Conservation (phyloP, 2,113 vertebrate species). For the Conger conger region DNA sequence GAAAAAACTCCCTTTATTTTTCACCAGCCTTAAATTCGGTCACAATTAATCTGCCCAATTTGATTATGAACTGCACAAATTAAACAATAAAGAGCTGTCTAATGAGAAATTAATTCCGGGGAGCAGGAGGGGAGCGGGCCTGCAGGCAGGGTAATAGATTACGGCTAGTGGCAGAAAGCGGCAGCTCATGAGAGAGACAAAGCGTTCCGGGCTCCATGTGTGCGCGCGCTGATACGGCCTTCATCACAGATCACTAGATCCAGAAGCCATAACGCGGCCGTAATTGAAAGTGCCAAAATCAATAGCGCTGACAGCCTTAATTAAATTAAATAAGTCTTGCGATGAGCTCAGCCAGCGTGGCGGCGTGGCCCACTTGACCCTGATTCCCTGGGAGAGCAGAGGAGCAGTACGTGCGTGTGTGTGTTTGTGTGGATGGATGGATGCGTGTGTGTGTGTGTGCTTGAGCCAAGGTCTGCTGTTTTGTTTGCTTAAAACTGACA, state of each 20-base stretch:
- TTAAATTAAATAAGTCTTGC: slow-evolving; percentile 96
- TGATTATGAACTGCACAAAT: slow-evolving; percentile 99
- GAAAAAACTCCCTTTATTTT: slow-evolving; percentile 87
- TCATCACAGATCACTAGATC: slow-evolving; percentile 98
- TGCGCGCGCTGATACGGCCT: slow-evolving; percentile 88
- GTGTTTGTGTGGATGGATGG: not conserved
- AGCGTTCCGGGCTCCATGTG: slow-evolving; percentile 88
- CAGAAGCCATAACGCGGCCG: slow-evolving; percentile 85
- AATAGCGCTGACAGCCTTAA: slow-evolving; percentile 97
- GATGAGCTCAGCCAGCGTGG: slow-evolving; percentile 71
- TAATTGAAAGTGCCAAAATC: slow-evolving; percentile 99
- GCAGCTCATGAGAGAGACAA: slow-evolving; percentile 88
- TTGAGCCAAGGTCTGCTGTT: not conserved
- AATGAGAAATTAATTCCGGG: slow-evolving; percentile 99
- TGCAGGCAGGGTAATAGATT: slow-evolving; percentile 84
- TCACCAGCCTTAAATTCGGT: slow-evolving; percentile 88
- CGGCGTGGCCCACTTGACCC: slow-evolving; percentile 73
- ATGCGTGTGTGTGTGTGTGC: slow-evolving; percentile 23
- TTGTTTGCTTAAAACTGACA: not conserved
- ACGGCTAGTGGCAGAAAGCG: slow-evolving; percentile 79
- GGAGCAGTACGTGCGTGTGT: not conserved
- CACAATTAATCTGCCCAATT: slow-evolving; percentile 99
- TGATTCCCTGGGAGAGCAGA: slow-evolving; percentile 46
- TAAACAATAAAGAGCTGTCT: slow-evolving; percentile 99
- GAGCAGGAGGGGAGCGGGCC: slow-evolving; percentile 82